Percentiles rank a stretch among this genome's conserved stretches.
These are phyloP conservation scores for Potamarius usumacintae DNA, from an alignment of 2,113 vertebrate species.

Conservation along the genomic window DNA sequence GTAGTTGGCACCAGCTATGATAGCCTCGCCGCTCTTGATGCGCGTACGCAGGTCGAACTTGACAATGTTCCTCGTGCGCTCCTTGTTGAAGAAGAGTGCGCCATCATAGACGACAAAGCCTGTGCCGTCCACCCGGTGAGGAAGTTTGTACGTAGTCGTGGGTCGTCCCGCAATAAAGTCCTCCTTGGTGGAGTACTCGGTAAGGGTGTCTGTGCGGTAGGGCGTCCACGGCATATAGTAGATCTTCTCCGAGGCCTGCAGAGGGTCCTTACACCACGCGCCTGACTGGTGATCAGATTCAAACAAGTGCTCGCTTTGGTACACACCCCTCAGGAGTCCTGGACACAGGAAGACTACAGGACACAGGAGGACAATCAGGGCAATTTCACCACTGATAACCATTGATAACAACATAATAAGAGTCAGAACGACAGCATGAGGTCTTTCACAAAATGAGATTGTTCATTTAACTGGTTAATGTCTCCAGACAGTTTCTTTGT, in stretches of 20 bases:
- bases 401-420: neutral
- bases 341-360: slow-evolving; percentile 97
- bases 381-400: neutral
- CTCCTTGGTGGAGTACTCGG: slow-evolving; percentile 96
- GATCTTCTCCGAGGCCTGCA: slow-evolving; percentile 97
- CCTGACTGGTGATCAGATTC: slow-evolving; percentile 99
- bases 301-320: slow-evolving; percentile 98
- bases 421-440: neutral
- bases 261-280: slow-evolving; percentile 98
- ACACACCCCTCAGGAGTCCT: slow-evolving; percentile 92
- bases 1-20: slow-evolving; percentile 97
- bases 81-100: slow-evolving; percentile 98
- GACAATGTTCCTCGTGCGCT: slow-evolving; percentile 96
- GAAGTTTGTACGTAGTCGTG: slow-evolving; percentile 96
- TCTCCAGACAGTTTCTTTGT: neutral
- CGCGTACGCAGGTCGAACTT: slow-evolving; percentile 96
- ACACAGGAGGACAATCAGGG: slow-evolving; percentile 70
- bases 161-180: slow-evolving; percentile 96
- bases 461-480: neutral
- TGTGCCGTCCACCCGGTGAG: slow-evolving; percentile 92
- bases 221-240: slow-evolving; percentile 99
- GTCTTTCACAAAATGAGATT: neutral
- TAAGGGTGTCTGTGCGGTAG: slow-evolving; percentile 91
- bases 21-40: slow-evolving; percentile 97
- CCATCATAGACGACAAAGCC: slow-evolving; percentile 97